Conservation (phyloP, 64 coral and sea anemone species). For the Orbicella faveolata region DNA sequence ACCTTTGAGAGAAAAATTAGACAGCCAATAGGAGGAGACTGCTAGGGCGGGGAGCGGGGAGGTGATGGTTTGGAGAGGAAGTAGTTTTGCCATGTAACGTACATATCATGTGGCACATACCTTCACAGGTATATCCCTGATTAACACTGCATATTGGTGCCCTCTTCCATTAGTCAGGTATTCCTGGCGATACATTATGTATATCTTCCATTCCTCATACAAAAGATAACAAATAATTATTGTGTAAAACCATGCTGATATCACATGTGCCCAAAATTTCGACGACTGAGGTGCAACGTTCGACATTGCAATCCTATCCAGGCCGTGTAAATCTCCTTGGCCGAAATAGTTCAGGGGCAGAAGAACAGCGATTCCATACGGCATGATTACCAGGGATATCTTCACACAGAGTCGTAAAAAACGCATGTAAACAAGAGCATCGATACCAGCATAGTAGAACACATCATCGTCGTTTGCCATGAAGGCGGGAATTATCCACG, state of each 20-base stretch:
- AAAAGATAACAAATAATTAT: constrained; percentile 61
- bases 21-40: no score
- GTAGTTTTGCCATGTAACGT: no score
- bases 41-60: no score
- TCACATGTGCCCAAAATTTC: constrained; percentile 52
- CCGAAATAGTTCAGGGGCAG: constrained; percentile 48
- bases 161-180: constrained; percentile 41
- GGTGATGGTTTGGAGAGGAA: no score
- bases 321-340: not conserved
- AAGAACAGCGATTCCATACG: constrained; percentile 58
- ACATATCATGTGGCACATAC: not conserved
- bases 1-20: no score
- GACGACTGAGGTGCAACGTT: constrained; percentile 11
- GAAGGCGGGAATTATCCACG: constrained; percentile 62
- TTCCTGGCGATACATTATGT: constrained; percentile 58
- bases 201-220: constrained; percentile 58
- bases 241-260: constrained; percentile 56
- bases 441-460: constrained; percentile 62
- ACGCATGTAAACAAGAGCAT: constrained; percentile 67
- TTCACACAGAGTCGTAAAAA: constrained; percentile 55
- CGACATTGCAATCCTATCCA: constrained; percentile 50
- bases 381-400: constrained; percentile 48
- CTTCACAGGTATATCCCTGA: constrained; percentile 65
- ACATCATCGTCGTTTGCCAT: constrained; percentile 53
- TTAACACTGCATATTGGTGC: constrained; percentile 46